Evolutionary conservation across 2,113 vertebrate genomes (phyloP).

Genomic region (Otolemur garnettii): DNA sequence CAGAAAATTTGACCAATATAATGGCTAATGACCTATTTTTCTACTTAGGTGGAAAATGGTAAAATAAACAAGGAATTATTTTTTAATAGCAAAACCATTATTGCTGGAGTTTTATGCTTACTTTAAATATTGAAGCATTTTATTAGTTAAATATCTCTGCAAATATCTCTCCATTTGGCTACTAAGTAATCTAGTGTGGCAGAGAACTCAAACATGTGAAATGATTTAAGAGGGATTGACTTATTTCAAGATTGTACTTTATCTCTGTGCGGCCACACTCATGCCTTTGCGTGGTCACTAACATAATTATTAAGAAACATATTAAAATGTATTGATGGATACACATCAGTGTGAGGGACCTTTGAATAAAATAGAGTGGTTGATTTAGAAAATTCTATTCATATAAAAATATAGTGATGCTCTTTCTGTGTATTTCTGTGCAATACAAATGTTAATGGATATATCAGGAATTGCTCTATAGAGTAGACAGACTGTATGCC

Average conservation of each 20-base stretch:
- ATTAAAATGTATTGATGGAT: not conserved
- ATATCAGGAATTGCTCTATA: not conserved
- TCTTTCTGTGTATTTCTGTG: not conserved
- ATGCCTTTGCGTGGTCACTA: not conserved
- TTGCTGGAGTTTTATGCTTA: not conserved
- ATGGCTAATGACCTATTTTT: constrained; percentile 23
- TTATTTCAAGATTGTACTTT: constrained; percentile 29
- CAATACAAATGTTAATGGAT: not conserved
- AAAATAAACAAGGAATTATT: not conserved
- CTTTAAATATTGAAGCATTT: constrained; percentile 41
- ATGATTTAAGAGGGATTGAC: constrained; percentile 53
- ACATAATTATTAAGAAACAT: not conserved
- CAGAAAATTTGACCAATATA: not conserved
- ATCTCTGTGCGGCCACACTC: not conserved
- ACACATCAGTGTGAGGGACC: not conserved
- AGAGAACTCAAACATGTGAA: constrained; percentile 45
- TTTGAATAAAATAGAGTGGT: not conserved
- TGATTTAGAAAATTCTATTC: constrained; percentile 1
- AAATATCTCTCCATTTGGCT: constrained; percentile 29
- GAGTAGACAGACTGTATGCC: not conserved
- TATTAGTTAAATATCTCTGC: constrained; percentile 44
- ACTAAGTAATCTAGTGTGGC: constrained; percentile 17
- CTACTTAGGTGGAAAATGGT: constrained; percentile 20
- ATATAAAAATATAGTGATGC: not conserved
- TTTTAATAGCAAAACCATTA: not conserved